These are phyloP conservation scores for Abscondita cerata DNA, from an alignment of 2,888 invertebrate genomes.

Conservation along the genomic window DNA sequence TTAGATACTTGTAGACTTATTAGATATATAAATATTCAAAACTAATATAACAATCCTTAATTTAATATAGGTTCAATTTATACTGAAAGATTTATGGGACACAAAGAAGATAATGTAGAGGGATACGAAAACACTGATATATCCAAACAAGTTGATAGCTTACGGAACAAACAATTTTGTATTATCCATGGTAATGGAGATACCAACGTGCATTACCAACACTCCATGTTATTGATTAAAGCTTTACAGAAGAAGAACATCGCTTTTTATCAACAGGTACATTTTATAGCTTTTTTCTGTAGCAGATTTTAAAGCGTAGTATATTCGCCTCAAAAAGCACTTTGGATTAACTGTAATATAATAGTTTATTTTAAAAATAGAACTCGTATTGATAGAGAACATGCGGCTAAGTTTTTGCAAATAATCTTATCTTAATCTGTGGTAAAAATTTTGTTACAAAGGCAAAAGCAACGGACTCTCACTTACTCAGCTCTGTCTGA, in stretches of 20 bases:
- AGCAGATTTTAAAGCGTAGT: too few species aligned
- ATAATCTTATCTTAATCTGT: too few species aligned
- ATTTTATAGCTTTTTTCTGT: too few species aligned
- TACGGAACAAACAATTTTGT: constrained; percentile 76
- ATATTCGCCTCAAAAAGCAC: too few species aligned
- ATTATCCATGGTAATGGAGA: constrained; percentile 90
- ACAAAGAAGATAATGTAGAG: constrained; percentile 71
- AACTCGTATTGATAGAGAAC: too few species aligned
- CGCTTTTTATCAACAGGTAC: constrained; percentile 82
- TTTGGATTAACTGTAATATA: too few species aligned
- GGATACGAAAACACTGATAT: constrained; percentile 80
- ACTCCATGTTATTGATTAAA: constrained; percentile 80
- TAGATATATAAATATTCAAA: background rate
- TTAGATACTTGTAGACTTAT: background rate
- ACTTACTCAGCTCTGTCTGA: too few species aligned
- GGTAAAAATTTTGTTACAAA: too few species aligned
- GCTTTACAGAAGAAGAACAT: constrained; percentile 79
- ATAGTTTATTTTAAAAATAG: too few species aligned
- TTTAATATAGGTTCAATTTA: constrained; percentile 82
- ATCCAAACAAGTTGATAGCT: constrained; percentile 66
- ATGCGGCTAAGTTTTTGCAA: too few species aligned
- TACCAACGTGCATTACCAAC: constrained; percentile 90
- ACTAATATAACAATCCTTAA: too few species aligned
- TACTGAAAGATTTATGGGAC: constrained; percentile 93
- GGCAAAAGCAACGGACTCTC: too few species aligned